A percentile compares a stretch with the other conserved stretches of the same genome.
Evolutionary conservation across 1,140 invertebrate species (phyloP).

Genomic region (Drosophila persimilis): DNA sequence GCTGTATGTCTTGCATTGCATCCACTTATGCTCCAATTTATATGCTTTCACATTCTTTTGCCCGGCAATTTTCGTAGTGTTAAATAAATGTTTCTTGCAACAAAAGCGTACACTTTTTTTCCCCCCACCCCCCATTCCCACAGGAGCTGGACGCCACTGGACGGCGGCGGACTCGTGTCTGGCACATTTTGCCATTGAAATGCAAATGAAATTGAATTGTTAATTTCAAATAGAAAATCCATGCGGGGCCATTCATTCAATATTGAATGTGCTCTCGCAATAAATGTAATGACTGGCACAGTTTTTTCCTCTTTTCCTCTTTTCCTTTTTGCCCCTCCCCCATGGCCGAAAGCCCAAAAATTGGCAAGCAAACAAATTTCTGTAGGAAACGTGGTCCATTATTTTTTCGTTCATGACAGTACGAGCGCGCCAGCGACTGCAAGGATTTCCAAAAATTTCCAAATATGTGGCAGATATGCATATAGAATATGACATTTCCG

Average conservation of each 20-base stretch:
- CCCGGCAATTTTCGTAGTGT: conserved; percentile 40
- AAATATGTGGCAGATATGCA: conserved; percentile 27
- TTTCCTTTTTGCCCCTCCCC: no score
- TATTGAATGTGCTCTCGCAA: conserved; percentile 79
- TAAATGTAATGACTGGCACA: conserved; percentile 81
- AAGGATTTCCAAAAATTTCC: conserved; percentile 1
- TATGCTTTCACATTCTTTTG: conserved; percentile 39
- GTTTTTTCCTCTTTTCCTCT: conserved; percentile 38
- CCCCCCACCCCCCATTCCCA: no score
- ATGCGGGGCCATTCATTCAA: conserved; percentile 73
- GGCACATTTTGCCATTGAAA: conserved; percentile 73
- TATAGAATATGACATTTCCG: conserved; percentile 72
- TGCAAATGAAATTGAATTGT: conserved; percentile 82
- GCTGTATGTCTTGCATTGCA: conserved; percentile 24
- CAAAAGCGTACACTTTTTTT: conserved; percentile 23
- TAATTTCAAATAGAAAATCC: conserved; percentile 81
- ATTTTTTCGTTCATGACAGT: conserved; percentile 65
- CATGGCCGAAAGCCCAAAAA: conserved; percentile 42
- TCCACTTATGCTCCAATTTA: conserved; percentile 47
- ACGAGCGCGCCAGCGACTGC: conserved; percentile 45
- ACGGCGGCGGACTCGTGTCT: conserved; percentile 16
- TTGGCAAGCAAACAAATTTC: conserved; percentile 80
- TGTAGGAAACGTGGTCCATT: conserved; percentile 76
- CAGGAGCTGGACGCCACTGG: not conserved
- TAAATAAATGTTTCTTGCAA: conserved; percentile 53